Conservation (phyloP, 92 coral and sea anemone genomes). For the Porites cylindrica region DNA sequence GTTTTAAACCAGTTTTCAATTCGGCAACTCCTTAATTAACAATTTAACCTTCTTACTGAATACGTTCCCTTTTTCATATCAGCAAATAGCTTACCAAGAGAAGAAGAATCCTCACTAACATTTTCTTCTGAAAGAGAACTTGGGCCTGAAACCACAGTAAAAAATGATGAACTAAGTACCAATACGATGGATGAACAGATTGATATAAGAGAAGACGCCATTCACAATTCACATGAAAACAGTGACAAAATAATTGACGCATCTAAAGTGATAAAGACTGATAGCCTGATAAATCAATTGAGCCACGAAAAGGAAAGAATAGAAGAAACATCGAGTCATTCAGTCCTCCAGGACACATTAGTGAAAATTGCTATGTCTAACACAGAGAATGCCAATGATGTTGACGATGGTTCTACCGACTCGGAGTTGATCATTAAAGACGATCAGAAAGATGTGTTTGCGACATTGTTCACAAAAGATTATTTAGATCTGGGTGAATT, state of each 20-base stretch:
- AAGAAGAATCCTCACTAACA: not conserved
- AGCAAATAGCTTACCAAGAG: constrained; percentile 5
- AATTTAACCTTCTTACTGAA: too few species aligned
- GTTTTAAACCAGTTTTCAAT: too few species aligned
- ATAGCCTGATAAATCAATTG: not conserved
- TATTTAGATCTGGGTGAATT: constrained; percentile 33
- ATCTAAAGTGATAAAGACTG: too few species aligned
- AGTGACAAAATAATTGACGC: too few species aligned
- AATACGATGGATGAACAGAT: not conserved
- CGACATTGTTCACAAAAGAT: constrained; percentile 21
- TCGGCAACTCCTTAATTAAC: too few species aligned
- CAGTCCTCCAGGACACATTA: constrained; percentile 9
- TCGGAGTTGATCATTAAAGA: not conserved
- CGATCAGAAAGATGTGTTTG: not conserved
- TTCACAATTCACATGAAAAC: not conserved
- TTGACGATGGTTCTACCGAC: not conserved
- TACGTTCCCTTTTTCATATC: not conserved
- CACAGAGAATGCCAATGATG: not conserved
- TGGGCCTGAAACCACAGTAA: too few species aligned
- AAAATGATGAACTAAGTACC: not conserved
- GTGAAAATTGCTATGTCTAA: not conserved
- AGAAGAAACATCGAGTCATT: not conserved
- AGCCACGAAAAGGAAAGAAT: not conserved
- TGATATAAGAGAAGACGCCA: not conserved
- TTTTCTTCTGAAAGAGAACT: not conserved